Conservation (phyloP, 2,113 vertebrate species). For the Calidris pygmaea region DNA sequence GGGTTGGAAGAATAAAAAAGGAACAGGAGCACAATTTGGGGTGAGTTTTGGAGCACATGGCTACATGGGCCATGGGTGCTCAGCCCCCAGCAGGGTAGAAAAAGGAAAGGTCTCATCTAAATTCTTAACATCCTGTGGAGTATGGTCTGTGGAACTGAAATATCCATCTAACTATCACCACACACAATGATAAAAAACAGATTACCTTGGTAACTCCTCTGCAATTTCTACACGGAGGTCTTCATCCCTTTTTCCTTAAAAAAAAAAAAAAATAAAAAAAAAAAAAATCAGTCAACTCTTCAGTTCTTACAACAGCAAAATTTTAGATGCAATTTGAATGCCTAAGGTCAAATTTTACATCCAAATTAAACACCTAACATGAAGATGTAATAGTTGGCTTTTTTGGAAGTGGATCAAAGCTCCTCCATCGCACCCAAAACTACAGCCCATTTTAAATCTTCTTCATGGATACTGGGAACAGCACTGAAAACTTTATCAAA, state of each 20-base stretch:
- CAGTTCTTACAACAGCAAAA: background rate
- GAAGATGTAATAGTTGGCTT: background rate
- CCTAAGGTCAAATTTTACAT: background rate
- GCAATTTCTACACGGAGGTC: background rate
- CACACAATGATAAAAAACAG: fast-evolving
- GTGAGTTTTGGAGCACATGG: background rate
- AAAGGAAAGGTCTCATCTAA: background rate
- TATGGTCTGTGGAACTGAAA: background rate
- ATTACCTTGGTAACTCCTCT: background rate
- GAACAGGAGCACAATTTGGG: background rate
- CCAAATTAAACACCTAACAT: background rate
- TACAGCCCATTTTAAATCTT: background rate
- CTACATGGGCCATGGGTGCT: background rate
- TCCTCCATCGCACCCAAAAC: background rate
- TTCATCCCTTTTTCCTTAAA: background rate
- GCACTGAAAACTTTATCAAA: background rate
- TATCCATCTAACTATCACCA: background rate
- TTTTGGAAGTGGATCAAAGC: background rate
- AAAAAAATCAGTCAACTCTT: too few relatives aligned
- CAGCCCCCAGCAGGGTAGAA: background rate
- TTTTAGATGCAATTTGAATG: background rate
- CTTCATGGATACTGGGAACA: background rate
- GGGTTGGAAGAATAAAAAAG: background rate
- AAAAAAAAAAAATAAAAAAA: background rate
- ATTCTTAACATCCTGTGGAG: background rate